Percentiles rank a stretch among this genome's conserved stretches.
phyloP scores from a whole-genome alignment of 2,888 invertebrate species.

The Nomada ferruginata region DNA sequence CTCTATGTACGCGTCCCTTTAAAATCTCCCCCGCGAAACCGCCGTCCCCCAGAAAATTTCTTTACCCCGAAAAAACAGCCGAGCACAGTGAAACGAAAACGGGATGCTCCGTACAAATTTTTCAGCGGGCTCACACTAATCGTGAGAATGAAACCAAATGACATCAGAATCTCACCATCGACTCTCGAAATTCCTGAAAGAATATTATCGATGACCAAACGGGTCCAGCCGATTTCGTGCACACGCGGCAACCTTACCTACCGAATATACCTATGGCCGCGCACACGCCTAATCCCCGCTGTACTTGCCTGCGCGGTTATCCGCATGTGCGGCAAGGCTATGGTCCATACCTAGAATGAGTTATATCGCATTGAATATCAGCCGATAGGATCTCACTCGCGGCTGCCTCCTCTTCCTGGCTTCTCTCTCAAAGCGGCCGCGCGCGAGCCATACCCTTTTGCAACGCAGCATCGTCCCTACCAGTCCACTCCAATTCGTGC shows the following conservation, averaged over 20 bases:
- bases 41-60: too few species aligned
- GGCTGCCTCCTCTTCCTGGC: slow-evolving; percentile 59
- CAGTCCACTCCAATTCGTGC: slow-evolving; percentile 62
- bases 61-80: too few species aligned
- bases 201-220: not conserved
- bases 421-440: slow-evolving; percentile 61
- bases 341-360: slow-evolving; percentile 68
- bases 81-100: too few species aligned
- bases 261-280: slow-evolving; percentile 27
- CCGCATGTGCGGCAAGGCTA: slow-evolving; percentile 8
- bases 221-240: not conserved
- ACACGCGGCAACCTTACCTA: slow-evolving; percentile 40
- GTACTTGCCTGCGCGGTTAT: not conserved
- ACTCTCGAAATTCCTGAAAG: not conserved
- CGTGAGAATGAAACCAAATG: too few species aligned
- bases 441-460: slow-evolving; percentile 64
- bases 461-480: slow-evolving; percentile 55
- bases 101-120: too few species aligned
- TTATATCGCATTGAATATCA: slow-evolving; percentile 71
- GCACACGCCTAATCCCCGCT: not conserved
- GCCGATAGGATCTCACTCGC: slow-evolving; percentile 69
- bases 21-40: too few species aligned
- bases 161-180: too few species aligned
- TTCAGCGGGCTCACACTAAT: too few species aligned
- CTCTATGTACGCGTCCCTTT: too few species aligned